phyloP scores from a whole-genome alignment of 2,113 vertebrate species.

The Paralichthys olivaceus region DNA sequence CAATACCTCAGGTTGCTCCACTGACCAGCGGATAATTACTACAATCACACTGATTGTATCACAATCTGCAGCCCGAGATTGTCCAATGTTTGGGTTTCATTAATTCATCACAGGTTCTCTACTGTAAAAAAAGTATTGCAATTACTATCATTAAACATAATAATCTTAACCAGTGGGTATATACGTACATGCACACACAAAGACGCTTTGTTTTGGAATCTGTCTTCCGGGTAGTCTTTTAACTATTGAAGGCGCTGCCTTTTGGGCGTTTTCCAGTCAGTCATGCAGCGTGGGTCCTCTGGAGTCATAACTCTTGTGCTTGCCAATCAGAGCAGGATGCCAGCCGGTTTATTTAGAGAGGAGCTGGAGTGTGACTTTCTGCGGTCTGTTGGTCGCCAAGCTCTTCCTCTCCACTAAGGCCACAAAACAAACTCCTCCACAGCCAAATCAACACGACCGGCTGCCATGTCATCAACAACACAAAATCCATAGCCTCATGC shows the following conservation, averaged over 20 bases:
- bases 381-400: constrained; percentile 30
- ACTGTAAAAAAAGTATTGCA: background rate
- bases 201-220: background rate
- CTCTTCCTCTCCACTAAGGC: constrained; percentile 12
- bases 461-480: constrained; percentile 31
- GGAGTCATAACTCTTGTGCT: background rate
- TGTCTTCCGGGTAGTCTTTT: background rate
- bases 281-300: constrained; percentile 4
- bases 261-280: constrained; percentile 4
- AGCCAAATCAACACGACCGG: constrained; percentile 40
- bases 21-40: background rate
- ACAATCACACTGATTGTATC: too few species aligned
- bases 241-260: constrained; percentile 19
- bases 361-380: constrained; percentile 16
- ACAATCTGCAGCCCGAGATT: too few species aligned
- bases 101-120: too few species aligned
- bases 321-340: constrained; percentile 32
- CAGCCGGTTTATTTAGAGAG: constrained; percentile 16
- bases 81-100: too few species aligned
- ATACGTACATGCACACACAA: background rate
- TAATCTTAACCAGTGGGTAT: background rate
- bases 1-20: background rate
- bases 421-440: constrained; percentile 37
- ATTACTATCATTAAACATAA: background rate
- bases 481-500: constrained; percentile 36